Conservation (phyloP, 2,113 vertebrate species). For the Solea senegalensis region DNA sequence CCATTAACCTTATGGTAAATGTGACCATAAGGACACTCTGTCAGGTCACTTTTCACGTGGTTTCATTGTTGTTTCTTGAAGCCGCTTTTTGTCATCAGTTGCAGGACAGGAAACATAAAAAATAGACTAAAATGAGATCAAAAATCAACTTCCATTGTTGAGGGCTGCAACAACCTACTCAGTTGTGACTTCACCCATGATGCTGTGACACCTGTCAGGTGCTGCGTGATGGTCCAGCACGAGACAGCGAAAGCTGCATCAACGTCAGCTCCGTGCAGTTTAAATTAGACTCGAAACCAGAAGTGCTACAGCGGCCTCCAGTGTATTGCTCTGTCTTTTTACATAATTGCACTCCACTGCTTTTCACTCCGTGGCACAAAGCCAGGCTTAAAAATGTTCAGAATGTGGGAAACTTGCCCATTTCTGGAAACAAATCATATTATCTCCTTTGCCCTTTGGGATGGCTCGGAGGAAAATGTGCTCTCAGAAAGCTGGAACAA, state of each 20-base stretch:
- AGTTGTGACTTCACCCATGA: background rate
- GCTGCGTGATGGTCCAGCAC: background rate
- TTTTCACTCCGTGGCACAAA: conserved; percentile 42
- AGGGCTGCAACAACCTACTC: too few species aligned
- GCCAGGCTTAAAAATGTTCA: conserved; percentile 25
- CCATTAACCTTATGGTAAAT: conserved; percentile 15
- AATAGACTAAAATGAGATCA: too few species aligned
- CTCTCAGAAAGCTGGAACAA: conserved; percentile 25
- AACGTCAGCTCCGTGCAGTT: background rate
- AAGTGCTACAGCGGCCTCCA: conserved; percentile 3
- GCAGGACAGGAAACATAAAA: background rate
- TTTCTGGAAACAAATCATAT: conserved; percentile 42
- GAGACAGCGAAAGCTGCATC: too few species aligned
- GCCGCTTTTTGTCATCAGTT: background rate
- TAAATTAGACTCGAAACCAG: too few species aligned
- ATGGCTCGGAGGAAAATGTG: conserved; percentile 8
- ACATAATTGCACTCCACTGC: conserved; percentile 39
- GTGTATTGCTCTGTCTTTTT: conserved; percentile 1
- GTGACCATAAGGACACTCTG: conserved; percentile 8
- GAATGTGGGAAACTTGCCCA: conserved; percentile 29
- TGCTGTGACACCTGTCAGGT: too few species aligned
- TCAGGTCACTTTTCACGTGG: background rate
- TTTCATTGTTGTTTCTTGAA: background rate
- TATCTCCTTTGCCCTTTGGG: conserved; percentile 12
- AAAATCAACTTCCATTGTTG: too few species aligned